Percentiles rank a stretch among this genome's conserved stretches.
phyloP scores from a whole-genome alignment of 2,888 invertebrate species.

The Molanna angustata region DNA sequence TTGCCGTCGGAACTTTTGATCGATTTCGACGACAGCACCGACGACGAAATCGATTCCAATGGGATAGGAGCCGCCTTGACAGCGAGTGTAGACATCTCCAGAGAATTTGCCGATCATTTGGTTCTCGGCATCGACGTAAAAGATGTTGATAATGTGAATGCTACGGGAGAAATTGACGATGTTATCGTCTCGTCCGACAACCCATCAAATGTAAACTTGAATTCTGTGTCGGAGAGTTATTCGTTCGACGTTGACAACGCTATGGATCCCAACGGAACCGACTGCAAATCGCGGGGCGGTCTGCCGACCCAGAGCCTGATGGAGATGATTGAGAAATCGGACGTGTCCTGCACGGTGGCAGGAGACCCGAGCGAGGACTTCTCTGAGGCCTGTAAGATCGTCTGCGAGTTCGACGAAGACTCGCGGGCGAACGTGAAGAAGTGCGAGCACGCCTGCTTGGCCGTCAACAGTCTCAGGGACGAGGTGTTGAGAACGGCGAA shows the following conservation, averaged over 20 bases:
- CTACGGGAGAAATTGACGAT: neutral
- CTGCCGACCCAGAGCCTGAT: too few relatives aligned
- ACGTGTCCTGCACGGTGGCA: constrained; percentile 8
- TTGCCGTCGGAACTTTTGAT: too few relatives aligned
- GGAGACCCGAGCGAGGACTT: constrained; percentile 13
- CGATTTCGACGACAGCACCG: too few relatives aligned
- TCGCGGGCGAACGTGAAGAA: constrained; percentile 3
- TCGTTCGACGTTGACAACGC: too few relatives aligned
- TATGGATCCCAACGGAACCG: too few relatives aligned
- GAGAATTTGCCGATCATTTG: neutral
- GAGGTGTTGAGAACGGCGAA: constrained; percentile 10
- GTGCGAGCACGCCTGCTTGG: constrained; percentile 14
- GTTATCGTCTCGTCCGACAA: neutral
- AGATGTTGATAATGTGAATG: neutral
- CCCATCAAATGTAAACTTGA: too few relatives aligned
- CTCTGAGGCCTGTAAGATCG: constrained; percentile 13
- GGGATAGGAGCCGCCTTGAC: too few relatives aligned
- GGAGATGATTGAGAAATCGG: constrained; percentile 5
- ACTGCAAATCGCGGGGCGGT: too few relatives aligned
- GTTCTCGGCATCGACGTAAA: neutral
- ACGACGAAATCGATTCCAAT: too few relatives aligned
- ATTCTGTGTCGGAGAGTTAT: too few relatives aligned
- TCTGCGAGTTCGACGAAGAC: constrained; percentile 11
- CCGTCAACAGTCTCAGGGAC: constrained; percentile 10
- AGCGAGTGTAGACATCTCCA: neutral